Evolutionary conservation across 2,113 vertebrate genomes (phyloP), one percentile per base, ranked within the genome.

Genomic region (Oreamnos americanus): DNA sequence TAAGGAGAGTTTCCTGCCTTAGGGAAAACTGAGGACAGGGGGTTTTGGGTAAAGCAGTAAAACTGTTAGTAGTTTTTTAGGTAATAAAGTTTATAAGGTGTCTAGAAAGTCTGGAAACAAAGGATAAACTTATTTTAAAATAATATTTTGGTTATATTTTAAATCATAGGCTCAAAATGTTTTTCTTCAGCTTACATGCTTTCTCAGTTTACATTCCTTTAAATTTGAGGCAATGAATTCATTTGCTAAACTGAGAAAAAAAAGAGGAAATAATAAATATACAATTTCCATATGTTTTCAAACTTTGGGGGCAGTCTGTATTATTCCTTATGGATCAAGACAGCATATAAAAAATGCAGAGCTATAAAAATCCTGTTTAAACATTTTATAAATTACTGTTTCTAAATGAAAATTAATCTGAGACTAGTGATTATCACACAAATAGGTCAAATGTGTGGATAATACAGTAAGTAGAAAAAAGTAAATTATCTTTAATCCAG

Each of bases 321-420:
- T 28, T 94, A 55, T 82, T 97, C 45, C 79, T 94, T 90, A 33
- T 82, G 28, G 28, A 78, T 26, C 74, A 90, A 62, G 43, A 79
- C 28, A 92, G 64, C 45, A 6, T 57, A 85, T 49, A 43, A 58
- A 76, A 95, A 90, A 82, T 87, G 16, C 25, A 53, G 45, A 90
- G 33, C 33, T 83, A 83, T 5, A 89, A 86, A 92, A 67, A 79
- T 82, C 16, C 45, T 86, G 0, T 76, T 91, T 97, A 88, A 53
- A 55, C 45, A 97, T 88, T 14, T 94, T 92, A 87, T 1, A 89
- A 84, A 16, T 83, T 94, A 87, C 26, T 57, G n/a, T 87, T 90
- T 96, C 94, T 79, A 95, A 95, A 89, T 58, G 16, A 81, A 95
- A 92, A 81, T 88, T 94, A 93, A 90, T 88, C 74, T 74, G 30